Conservation (phyloP, 1,140 invertebrate genomes). For the Ceratosolen fusciceps region DNA sequence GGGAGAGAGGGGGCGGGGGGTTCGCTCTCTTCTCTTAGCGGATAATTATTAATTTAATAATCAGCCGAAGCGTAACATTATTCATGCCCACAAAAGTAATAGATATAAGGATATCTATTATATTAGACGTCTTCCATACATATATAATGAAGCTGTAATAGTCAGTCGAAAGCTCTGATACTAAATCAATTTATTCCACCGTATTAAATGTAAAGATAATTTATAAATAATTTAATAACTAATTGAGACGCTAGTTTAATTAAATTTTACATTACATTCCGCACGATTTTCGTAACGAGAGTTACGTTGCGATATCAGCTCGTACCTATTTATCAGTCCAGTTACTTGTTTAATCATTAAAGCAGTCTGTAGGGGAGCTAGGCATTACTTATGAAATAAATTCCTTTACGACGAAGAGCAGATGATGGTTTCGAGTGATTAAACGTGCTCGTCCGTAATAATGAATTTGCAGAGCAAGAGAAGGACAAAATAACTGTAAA, state of each 20-base stretch:
- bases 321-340: background rate
- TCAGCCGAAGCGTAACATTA: slow-evolving; percentile 3
- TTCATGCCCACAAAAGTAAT: too few relatives aligned
- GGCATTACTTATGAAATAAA: background rate
- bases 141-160: background rate
- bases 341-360: background rate
- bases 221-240: background rate
- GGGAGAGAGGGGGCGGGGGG: too few relatives aligned
- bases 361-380: too few relatives aligned
- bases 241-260: background rate
- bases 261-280: background rate
- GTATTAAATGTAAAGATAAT: background rate
- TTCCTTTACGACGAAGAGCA: too few relatives aligned
- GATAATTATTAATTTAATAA: slow-evolving; percentile 8
- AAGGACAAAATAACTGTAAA: too few relatives aligned
- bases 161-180: background rate
- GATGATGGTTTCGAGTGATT: too few relatives aligned
- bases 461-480: too few relatives aligned
- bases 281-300: too few relatives aligned
- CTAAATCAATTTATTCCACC: background rate
- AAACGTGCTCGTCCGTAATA: background rate
- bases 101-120: background rate
- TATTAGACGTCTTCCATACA: background rate
- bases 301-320: too few relatives aligned
- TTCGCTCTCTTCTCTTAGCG: too few relatives aligned